Percentiles rank a stretch among this genome's conserved stretches.
Evolutionary conservation across 2,797 vertebrate genomes (phyloP).

Genomic region (Perodicticus potto): DNA sequence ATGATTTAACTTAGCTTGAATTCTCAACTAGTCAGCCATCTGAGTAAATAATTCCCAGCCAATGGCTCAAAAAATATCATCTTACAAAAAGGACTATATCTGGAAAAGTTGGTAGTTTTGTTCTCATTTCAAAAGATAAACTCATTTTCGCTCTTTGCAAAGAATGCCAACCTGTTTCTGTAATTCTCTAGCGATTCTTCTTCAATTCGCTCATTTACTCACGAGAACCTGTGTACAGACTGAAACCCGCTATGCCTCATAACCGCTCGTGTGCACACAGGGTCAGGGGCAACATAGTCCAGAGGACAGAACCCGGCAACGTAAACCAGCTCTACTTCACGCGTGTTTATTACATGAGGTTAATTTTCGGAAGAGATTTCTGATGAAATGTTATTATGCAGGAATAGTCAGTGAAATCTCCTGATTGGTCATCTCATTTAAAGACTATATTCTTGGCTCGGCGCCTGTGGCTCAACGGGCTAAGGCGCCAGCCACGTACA

Average conservation of each 20-base stretch:
- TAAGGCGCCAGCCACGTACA: too few species aligned
- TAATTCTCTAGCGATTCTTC: not conserved
- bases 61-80: not conserved
- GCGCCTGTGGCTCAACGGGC: too few species aligned
- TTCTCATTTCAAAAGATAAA: not conserved
- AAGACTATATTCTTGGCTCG: not conserved
- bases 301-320: not conserved
- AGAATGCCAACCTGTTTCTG: not conserved
- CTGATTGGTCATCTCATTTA: not conserved
- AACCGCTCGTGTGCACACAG: fast-evolving
- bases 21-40: not conserved
- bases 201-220: not conserved
- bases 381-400: not conserved
- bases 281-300: fast-evolving
- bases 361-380: not conserved
- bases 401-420: not conserved
- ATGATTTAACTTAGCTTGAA: not conserved
- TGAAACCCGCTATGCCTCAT: fast-evolving
- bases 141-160: not conserved
- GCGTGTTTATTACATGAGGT: too few species aligned
- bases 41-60: not conserved
- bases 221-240: not conserved
- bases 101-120: not conserved
- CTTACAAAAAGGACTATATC: not conserved
- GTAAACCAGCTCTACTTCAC: not conserved